Base-by-base conservation (phyloP, 1,140 invertebrate genomes). In the Chironomus striatipennis region DNA sequence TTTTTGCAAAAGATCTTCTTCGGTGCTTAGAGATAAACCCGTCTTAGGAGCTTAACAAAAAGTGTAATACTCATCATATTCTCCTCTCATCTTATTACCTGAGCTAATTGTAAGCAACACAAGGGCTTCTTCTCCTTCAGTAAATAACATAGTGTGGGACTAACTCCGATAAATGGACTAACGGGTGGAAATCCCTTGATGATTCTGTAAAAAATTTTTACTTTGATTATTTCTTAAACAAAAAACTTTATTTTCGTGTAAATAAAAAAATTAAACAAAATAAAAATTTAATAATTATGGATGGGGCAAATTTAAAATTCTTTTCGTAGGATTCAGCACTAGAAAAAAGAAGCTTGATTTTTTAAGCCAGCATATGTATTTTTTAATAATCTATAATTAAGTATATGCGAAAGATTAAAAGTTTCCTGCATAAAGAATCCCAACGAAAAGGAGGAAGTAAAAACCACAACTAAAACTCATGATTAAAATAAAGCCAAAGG, bases 181-280 rank as follows among this genome's bases (percentile, higher is more conserved):
- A 98, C 94, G 5, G 96, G 97, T 47, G 97, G 97, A 83, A 98
- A 98, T 73, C 96, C 96, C 85, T 97, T 96, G 74, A 97, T 91
- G 81, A 96, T 96, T 81, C 95, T 98, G 87, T 43, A 85, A 87
- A 75, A 74, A 72, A 73, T 15, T 57, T 57, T 57, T 1, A 12
- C 5, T 15, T n/a, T 15, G 47, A 5, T 57, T n/a, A 12, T 57
- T 57, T 1, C 9, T 5, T 15, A 34, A 34, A 34, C 24, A 34
- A 34, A 34, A 34, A 34, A 2, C 24, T 34, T 34, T 34, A 2
- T 34, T 2, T 34, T 34, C n/a, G n/a, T 34, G 24, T 34, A 34
- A 34, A 5, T 34, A 34, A 34, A 34, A n/a, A n/a, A n/a, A n/a
- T n/a, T n/a, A n/a, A n/a, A n/a, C n/a, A n/a, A n/a, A 34, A 34